Evolutionary conservation across 2,113 vertebrate species (phyloP), one percentile per base, ranked within the genome.

Genomic region (Callorhinus ursinus): DNA sequence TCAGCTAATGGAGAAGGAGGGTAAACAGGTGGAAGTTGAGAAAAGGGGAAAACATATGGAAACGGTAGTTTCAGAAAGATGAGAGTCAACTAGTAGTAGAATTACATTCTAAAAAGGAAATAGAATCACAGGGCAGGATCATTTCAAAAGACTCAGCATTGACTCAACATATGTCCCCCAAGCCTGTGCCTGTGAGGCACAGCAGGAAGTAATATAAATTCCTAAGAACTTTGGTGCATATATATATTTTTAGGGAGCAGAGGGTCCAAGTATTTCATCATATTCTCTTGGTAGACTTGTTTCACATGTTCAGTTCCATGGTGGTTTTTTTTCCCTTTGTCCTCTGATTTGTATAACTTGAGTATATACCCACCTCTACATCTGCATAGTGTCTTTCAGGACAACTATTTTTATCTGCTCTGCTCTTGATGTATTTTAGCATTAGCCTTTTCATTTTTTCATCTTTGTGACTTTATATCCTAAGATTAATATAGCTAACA

Each of bases 391-490:
- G 33, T 63, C 24, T 86, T 80, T 55, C 42, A 36, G 51, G 28
- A 76, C 18, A 76, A n/a, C 49, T 90, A 51, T 74, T 85, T 95
- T 83, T 65, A 46, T 88, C 26, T 80, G 11, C 18, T 94, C 22
- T 80, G 31, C 5, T 88, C 81, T 59, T 59, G 19, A 53, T 14
- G 28, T 61, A 26, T 88, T 96, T 90, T 63, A 80, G 6, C 36
- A 87, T 63, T 65, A 51, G 21, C 19, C 42, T 96, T 57, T 76
- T 63, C 33, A 86, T 67, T 59, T 76, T 39, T 77, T 93, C 13
- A 74, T 88, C 57, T 69, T 55, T 95, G 94, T 65, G 51, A 92
- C 36, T 74, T 86, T 57, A 77, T 55, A 71, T 90, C 31, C 19
- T 89, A 63, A n/a, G 8, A 72, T n/a, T 72, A 92, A 80, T 18